These are phyloP conservation scores for Alethe castanea DNA, from an alignment of 2,113 vertebrate species.

Conservation along the genomic window DNA sequence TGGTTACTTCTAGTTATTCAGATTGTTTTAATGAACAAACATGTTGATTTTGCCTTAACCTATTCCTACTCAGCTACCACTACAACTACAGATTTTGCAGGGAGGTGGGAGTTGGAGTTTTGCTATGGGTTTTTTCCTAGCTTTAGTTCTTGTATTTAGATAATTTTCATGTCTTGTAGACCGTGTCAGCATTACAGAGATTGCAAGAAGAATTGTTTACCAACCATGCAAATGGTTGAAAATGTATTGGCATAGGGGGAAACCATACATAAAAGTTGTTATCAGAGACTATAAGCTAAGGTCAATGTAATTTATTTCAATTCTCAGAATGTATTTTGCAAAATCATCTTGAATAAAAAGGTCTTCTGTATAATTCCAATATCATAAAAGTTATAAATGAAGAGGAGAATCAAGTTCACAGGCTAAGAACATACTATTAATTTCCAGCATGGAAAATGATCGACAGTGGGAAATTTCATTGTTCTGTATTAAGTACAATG, in stretches of 20 bases:
- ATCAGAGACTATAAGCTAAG: neutral
- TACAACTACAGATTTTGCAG: neutral
- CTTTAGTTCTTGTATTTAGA: neutral
- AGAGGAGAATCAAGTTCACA: neutral
- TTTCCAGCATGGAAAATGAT: neutral
- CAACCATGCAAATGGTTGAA: neutral
- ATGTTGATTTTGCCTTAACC: conserved; percentile 28
- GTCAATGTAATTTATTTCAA: neutral
- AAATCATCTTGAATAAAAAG: neutral
- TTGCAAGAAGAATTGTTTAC: neutral
- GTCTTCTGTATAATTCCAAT: neutral
- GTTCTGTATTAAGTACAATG: neutral
- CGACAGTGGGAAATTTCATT: neutral
- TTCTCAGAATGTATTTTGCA: neutral
- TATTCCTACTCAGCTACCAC: conserved; percentile 9
- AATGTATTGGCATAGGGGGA: neutral
- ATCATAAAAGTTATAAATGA: neutral
- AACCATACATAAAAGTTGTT: neutral
- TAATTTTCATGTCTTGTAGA: neutral
- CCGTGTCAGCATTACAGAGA: neutral
- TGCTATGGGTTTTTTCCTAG: neutral
- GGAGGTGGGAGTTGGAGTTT: neutral
- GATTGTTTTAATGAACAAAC: conserved; percentile 20
- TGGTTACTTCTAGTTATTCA: conserved; percentile 21
- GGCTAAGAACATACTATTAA: neutral